Conservation (phyloP, 2,888 invertebrate species). For the Ischnura elegans region DNA sequence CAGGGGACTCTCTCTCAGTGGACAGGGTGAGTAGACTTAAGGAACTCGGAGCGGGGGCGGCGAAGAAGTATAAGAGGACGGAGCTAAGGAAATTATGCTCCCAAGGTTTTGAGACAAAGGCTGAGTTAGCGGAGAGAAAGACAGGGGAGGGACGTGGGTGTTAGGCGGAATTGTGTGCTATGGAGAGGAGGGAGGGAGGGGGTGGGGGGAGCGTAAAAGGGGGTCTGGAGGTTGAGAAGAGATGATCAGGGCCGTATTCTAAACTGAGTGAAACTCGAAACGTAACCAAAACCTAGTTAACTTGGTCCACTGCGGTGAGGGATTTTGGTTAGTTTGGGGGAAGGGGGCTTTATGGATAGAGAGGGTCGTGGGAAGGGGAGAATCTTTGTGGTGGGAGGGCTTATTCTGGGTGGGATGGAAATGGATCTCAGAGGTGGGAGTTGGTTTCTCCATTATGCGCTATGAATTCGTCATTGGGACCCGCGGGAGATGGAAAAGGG, state of each 20-base stretch:
- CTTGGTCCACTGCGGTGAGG: conserved; percentile 15
- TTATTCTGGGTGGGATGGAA: neutral
- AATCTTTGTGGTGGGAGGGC: neutral
- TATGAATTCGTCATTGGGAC: conserved; percentile 52
- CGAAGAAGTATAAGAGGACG: neutral
- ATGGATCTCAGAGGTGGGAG: neutral
- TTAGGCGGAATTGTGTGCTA: no score
- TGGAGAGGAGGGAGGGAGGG: neutral
- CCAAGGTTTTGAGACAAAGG: conserved; percentile 47
- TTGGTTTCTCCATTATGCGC: neutral
- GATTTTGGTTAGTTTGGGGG: neutral
- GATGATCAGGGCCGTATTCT: conserved; percentile 50
- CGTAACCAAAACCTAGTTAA: conserved; percentile 56
- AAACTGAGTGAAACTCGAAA: conserved; percentile 61
- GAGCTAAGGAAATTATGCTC: conserved; percentile 41
- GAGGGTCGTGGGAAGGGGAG: neutral
- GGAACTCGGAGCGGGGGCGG: conserved; percentile 12
- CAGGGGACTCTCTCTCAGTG: neutral
- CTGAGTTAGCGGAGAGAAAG: conserved; percentile 6
- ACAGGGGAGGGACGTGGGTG: neutral
- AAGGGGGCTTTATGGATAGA: neutral
- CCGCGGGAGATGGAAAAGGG: neutral
- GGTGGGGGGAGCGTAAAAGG: neutral
- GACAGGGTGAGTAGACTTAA: neutral
- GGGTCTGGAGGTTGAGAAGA: neutral